Base-by-base conservation (phyloP, 2,888 invertebrate species). In the Marasmarcha lunaedactyla region DNA sequence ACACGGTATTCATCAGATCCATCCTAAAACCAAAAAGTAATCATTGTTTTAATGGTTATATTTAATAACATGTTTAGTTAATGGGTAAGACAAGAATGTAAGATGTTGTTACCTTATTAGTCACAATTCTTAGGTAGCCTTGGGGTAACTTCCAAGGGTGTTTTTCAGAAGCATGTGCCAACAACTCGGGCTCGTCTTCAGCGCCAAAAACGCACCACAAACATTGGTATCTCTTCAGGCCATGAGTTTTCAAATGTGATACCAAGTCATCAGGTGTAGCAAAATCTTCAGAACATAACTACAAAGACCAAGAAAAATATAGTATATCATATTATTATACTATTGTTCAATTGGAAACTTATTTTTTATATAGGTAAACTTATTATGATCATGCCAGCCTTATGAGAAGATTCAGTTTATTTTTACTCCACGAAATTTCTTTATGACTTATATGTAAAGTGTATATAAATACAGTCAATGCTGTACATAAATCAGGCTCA, bases 101-200 rank as follows among this genome's bases (percentile, higher is more conserved):
- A n/a, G n/a, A n/a, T n/a, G n/a, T n/a, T n/a, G n/a, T n/a, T 50
- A 78, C 78, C 59, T 67, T 69, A 35, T 54, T 65, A 2, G 68
- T 66, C 27, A 71, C 67, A 33, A 78, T 61, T 39, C 84, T 57
- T 15, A 84, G 47, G 41, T 81, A 81, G 0, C 76, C 71, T 37
- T 72, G 69, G 0, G 79, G 76, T 36, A 73, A 72, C 36, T 59
- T 59, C 1, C 62, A 42, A 1, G 86, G 84, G 42, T 88, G 88
- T 4, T 55, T 35, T 2, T 49, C 33, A 1, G 79, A 65, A 0
- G 71, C 57, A 46, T 85, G 85, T 0, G 55, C 51, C 38, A 84
- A 46, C 41, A 84, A 49, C 1, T 64, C 68, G 0, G 40, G 15
- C 45, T 84, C 72, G n/a, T 53, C 62, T 44, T 72, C 71, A 0